Evolutionary conservation across 1,140 invertebrate genomes (phyloP).

Genomic region (Hermetia illucens): DNA sequence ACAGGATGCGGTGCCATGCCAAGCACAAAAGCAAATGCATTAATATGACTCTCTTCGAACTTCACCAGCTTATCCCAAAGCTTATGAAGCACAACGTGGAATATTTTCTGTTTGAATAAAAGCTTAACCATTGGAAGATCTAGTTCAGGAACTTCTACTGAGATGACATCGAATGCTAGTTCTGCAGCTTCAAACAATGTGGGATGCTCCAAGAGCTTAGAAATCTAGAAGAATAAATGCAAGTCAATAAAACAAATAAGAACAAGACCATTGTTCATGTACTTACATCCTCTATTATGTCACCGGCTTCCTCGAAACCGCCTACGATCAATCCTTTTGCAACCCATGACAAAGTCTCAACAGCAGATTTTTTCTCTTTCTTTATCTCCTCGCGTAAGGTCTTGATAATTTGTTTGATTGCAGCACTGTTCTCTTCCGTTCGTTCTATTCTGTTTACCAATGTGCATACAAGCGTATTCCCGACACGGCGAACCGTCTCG

Average conservation of each 20-base stretch:
- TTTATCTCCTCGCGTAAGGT: conserved; percentile 17
- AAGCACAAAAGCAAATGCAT: conserved; percentile 46
- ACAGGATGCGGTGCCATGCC: conserved; percentile 43
- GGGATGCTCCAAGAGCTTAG: conserved; percentile 25
- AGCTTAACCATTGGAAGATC: conserved; percentile 24
- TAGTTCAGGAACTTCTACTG: conserved; percentile 21
- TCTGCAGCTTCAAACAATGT: conserved; percentile 15
- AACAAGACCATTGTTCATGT: not conserved
- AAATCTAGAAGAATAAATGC: conserved; percentile 11
- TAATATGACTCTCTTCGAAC: conserved; percentile 40
- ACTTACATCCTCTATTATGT: conserved; percentile 24
- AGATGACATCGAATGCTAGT: conserved; percentile 23
- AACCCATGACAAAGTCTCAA: conserved; percentile 23
- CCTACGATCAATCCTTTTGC: conserved; percentile 21
- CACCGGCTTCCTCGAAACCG: conserved; percentile 19
- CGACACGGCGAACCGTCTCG: conserved; percentile 15
- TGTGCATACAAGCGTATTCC: conserved; percentile 24
- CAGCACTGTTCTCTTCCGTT: conserved; percentile 11
- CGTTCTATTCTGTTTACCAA: conserved; percentile 24
- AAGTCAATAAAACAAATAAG: not conserved
- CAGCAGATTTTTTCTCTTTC: conserved; percentile 18
- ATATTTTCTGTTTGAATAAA: conserved; percentile 47
- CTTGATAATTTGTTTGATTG: conserved; percentile 12
- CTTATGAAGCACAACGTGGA: conserved; percentile 37
- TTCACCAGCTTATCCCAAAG: conserved; percentile 25